Conservation (phyloP, 2,797 vertebrate species). For the Labroides dimidiatus region DNA sequence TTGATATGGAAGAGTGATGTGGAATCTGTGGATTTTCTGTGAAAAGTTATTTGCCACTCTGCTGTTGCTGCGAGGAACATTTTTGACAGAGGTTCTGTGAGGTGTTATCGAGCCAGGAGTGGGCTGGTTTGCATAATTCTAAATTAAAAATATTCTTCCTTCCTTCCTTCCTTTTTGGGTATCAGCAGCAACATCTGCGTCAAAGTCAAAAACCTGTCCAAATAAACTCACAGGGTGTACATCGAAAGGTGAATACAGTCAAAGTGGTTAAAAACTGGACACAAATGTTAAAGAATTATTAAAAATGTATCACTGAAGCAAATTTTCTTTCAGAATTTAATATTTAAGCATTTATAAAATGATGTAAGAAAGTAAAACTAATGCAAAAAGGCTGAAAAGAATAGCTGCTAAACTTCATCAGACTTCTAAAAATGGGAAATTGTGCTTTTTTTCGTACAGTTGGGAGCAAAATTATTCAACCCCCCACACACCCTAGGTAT, state of each 20-base stretch:
- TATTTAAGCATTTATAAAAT: too few relatives aligned
- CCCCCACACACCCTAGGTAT: too few relatives aligned
- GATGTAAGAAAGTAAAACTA: too few relatives aligned
- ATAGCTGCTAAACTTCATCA: too few relatives aligned
- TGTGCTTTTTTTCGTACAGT: too few relatives aligned
- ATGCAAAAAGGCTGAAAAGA: too few relatives aligned
- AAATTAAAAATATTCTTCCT: conserved; percentile 13
- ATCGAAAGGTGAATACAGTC: not conserved
- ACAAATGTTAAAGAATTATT: not conserved
- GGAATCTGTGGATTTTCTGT: conserved; percentile 9
- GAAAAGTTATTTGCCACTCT: not conserved
- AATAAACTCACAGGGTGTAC: not conserved
- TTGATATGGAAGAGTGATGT: conserved; percentile 7
- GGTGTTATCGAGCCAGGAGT: not conserved
- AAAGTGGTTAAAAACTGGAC: not conserved
- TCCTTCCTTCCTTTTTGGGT: conserved; percentile 2
- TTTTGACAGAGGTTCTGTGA: not conserved
- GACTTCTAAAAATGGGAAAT: too few relatives aligned
- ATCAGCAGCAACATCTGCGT: not conserved
- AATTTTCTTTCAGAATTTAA: not conserved
- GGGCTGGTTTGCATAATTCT: conserved; percentile 23
- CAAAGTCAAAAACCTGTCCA: not conserved
- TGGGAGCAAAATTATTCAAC: too few relatives aligned
- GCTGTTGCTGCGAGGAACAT: conserved; percentile 2
- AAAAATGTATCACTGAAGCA: too few relatives aligned